Conservation (phyloP, 2,888 invertebrate genomes). For the Melanostoma mellinum region DNA sequence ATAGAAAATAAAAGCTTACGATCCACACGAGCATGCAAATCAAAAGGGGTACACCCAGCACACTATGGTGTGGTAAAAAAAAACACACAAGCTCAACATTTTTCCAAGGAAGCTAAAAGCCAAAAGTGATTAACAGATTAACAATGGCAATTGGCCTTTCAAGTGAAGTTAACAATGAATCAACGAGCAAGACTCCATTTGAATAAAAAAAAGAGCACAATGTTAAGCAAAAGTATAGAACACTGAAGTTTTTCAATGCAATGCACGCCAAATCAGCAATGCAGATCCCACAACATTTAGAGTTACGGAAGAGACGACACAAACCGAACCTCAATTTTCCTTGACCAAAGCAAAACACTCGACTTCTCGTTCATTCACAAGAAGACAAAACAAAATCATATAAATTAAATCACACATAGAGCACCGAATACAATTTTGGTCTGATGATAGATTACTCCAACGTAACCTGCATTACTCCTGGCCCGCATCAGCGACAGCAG, state of each 20-base stretch:
- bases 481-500: constrained; percentile 9
- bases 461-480: constrained; percentile 37
- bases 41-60: neutral
- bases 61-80: no score
- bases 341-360: constrained; percentile 29
- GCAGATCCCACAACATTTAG: constrained; percentile 23
- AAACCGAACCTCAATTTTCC: constrained; percentile 23
- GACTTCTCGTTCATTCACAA: constrained; percentile 30
- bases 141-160: no score
- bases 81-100: no score
- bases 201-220: no score
- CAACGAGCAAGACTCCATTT: no score
- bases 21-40: neutral
- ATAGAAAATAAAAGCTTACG: neutral
- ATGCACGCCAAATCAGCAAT: neutral
- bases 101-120: no score
- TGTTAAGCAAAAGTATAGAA: no score
- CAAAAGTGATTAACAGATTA: no score
- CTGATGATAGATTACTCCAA: constrained; percentile 57
- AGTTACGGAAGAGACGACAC: neutral
- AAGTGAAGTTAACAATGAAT: no score
- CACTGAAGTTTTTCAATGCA: no score
- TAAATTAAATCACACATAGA: constrained; percentile 54
- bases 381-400: constrained; percentile 44
- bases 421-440: constrained; percentile 33